Evolutionary conservation across 2,888 invertebrate genomes (phyloP), one percentile per base, ranked within the genome.

Genomic region (Hypsopygia costalis): DNA sequence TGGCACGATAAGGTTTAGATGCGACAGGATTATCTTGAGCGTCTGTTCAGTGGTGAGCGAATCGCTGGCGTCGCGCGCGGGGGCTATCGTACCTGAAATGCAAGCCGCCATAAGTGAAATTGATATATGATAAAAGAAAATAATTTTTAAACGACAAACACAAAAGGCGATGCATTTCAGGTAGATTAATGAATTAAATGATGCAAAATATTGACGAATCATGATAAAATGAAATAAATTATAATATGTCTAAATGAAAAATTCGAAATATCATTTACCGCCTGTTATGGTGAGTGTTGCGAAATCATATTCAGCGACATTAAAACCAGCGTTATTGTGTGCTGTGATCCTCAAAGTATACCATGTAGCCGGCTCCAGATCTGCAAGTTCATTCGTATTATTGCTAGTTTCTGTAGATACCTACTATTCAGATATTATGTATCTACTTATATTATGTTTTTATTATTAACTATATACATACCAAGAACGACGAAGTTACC

Each of bases 11-110:
- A 98, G 93, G 91, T 97, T 96, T 77, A 97, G 92, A 89, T 97
- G 96, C 67, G 95, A 93, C 87, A 96, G 93, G 82, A 97, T 93
- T 73, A 95, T 93, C 91, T 94, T 94, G 90, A 96, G 91, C 62
- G 95, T 95, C 82, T 95, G 95, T 87, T 95, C 95, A 70, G 92
- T 90, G 69, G 94, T 93, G 69, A 93, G 90, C 66, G 93, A 91
- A 74, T 94, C 94, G 63, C 66, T 77, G 70, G 94, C 91, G 81
- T 95, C 96, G 85, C 95, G 94, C 50, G 76, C 81, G 89, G 96
- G 96, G 90, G 97, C 95, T 90, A 97, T 94, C 90, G 96, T 96
- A 94, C 96, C 96, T 97, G 95, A 93, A 96, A 96, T 93, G 89
- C 89, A 80, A 81, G 70, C 72, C 74, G 67, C 58, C 16, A 16